These are phyloP conservation scores for Pelobates fuscus DNA, from an alignment of 2,113 vertebrate genomes.

Conservation along the genomic window DNA sequence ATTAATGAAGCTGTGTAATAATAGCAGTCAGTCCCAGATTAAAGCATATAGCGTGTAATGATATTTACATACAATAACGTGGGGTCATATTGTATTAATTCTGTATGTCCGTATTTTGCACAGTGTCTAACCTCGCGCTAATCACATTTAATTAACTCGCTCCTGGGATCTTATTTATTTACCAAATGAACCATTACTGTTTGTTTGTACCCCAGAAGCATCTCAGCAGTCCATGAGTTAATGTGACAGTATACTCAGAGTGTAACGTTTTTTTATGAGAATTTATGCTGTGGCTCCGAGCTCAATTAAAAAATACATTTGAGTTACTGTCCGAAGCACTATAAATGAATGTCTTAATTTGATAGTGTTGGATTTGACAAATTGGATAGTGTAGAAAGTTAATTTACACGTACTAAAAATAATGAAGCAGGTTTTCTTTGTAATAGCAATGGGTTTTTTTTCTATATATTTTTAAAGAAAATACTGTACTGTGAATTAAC, in stretches of 20 bases:
- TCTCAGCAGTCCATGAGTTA: not conserved
- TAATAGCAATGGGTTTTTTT: conserved; percentile 5
- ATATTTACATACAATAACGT: too few relatives aligned
- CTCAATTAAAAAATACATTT: conserved; percentile 54
- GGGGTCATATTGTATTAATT: too few relatives aligned
- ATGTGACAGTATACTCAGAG: not conserved
- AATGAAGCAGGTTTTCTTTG: conserved; percentile 38
- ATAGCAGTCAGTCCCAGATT: too few relatives aligned
- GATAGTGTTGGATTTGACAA: conserved; percentile 54
- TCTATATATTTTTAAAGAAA: not conserved
- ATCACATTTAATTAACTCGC: too few relatives aligned
- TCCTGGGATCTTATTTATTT: too few relatives aligned
- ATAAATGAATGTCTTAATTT: conserved; percentile 52
- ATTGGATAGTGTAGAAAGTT: conserved; percentile 37
- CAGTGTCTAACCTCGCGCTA: too few relatives aligned
- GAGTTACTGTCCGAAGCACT: conserved; percentile 52
- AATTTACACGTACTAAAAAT: conserved; percentile 51
- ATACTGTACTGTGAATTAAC: not conserved
- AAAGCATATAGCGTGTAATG: too few relatives aligned
- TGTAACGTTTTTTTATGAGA: conserved; percentile 27
- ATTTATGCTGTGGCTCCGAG: conserved; percentile 47
- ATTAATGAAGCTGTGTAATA: too few relatives aligned
- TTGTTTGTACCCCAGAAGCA: too few relatives aligned
- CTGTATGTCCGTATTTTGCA: too few relatives aligned
- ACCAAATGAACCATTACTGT: too few relatives aligned